Base-by-base conservation (phyloP, 2,888 invertebrate genomes). In the Trissolcus brochymenae region DNA sequence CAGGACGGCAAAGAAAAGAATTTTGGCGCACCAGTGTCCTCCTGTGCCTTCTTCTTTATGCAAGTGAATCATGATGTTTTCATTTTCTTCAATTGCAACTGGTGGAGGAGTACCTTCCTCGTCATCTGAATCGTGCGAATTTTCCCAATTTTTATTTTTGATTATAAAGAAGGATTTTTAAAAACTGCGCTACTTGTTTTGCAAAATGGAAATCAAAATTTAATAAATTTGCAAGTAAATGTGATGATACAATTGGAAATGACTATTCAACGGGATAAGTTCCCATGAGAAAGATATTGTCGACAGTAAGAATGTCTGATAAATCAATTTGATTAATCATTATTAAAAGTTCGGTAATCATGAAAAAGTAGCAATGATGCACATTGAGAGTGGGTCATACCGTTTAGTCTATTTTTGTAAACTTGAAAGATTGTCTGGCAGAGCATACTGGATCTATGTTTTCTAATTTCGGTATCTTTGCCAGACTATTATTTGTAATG, bases 1-100 rank as follows among this genome's bases (percentile, higher is more conserved):
- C 81, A 96, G 91, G 25, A 96, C 90, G 1, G 93, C 90, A 86
- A 96, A 95, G 89, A 96, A 96, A 83, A 96, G 92, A 67, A 96
- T 91, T 90, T 95, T 95, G 41, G 95, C 95, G 89, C 95, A 95
- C 92, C 95, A 93, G 86, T 95, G 95, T 40, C 95, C 96, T 51
- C 95, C 95, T 14, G 95, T 94, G 53, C 93, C 93, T 82, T 92
- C 93, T 50, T 95, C 95, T 81, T 94, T 93, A 59, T 94, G 92
- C 21, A 95, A 92, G 87, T 96, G 95, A 85, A 96, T 93, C 82
- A 93, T 93, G 76, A 94, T 91, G 89, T 95, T 95, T 62, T 95
- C 94, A 64, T 82, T 83, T 80, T 79, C 82, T 46, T 87, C 86
- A 40, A 79, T 68, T 61, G 85, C 70, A 50, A 78, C 80, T 72